A percentile compares a stretch with the other conserved stretches of the same genome.
Evolutionary conservation across 2,888 invertebrate genomes (phyloP).

Genomic region (Galerucella nymphaeae): DNA sequence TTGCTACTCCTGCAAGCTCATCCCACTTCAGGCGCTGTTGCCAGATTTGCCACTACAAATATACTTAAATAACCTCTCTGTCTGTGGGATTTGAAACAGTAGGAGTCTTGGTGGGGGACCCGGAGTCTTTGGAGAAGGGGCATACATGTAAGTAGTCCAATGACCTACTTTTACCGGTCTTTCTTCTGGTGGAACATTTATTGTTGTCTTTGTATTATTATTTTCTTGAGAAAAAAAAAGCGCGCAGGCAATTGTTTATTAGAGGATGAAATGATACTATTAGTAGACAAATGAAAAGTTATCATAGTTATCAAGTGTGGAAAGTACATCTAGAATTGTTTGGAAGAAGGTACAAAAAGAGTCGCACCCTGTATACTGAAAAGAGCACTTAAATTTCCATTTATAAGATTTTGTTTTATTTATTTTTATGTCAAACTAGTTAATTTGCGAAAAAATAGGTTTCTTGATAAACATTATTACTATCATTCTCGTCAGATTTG

Average conservation of each 20-base stretch:
- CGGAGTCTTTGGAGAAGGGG: constrained; percentile 23
- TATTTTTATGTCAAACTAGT: no score
- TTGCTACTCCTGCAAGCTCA: constrained; percentile 7
- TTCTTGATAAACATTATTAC: neutral
- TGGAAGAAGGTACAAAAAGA: no score
- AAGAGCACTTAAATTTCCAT: no score
- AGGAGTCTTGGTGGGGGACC: no score
- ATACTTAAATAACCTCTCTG: constrained; percentile 1
- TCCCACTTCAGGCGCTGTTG: constrained; percentile 10
- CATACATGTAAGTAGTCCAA: constrained; percentile 24
- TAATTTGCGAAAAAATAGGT: neutral
- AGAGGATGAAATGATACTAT: constrained; percentile 13
- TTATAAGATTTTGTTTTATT: no score
- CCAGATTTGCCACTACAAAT: neutral
- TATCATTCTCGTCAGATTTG: neutral
- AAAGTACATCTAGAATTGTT: no score
- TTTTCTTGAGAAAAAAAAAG: constrained; percentile 5
- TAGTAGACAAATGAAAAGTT: no score
- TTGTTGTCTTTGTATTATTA: constrained; percentile 24
- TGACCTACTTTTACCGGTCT: constrained; percentile 34
- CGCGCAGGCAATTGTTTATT: constrained; percentile 5
- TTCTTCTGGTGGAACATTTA: constrained; percentile 18
- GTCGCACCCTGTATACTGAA: no score
- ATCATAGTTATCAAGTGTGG: no score
- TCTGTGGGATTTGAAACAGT: constrained; percentile 5